phyloP scores from a whole-genome alignment of 2,888 invertebrate genomes.

The Petrolisthes cinctipes region DNA sequence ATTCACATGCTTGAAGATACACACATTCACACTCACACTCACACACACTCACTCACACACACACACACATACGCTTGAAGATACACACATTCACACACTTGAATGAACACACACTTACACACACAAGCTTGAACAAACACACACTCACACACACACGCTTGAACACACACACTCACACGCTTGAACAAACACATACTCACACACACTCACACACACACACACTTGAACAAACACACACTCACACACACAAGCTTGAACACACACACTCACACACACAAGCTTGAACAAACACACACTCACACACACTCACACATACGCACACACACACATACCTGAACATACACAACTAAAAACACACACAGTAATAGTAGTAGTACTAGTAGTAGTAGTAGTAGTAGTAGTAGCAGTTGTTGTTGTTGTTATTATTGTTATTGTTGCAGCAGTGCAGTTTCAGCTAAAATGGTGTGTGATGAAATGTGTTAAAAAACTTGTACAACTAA shows the following conservation, averaged over 20 bases:
- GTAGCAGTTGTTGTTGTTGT: not conserved
- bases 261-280: not conserved
- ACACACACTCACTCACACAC: conserved; percentile 7
- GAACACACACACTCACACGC: not conserved
- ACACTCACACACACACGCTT: not conserved
- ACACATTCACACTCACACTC: not conserved
- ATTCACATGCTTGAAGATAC: not conserved
- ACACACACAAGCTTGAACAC: not conserved
- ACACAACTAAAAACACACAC: no score
- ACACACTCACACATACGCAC: not conserved
- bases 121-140: not conserved
- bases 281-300: not conserved
- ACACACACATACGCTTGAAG: not conserved
- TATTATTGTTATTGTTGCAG: no score
- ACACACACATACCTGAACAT: no score
- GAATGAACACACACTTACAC: not conserved
- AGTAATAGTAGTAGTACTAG: not conserved
- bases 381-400: not conserved
- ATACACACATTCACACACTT: not conserved
- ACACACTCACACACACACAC: not conserved
- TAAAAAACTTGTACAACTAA: no score
- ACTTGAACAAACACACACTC: not conserved
- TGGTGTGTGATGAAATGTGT: no score
- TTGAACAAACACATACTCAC: not conserved
- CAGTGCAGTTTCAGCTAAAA: no score